phyloP scores from a whole-genome alignment of 2,888 invertebrate genomes.

The Chelonus formosanus region DNA sequence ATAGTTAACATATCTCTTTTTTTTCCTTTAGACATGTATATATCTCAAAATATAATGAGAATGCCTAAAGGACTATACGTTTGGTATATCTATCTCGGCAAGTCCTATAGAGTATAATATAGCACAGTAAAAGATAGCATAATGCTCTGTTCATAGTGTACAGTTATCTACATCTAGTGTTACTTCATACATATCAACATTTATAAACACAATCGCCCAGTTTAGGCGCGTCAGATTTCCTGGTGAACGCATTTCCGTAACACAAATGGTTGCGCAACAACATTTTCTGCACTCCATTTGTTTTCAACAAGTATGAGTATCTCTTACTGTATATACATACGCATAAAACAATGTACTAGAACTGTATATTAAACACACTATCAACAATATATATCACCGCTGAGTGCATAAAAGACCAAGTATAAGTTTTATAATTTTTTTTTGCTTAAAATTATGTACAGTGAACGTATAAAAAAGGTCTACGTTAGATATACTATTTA shows the following conservation, averaged over 20 bases:
- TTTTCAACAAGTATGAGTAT: background rate
- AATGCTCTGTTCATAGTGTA: background rate
- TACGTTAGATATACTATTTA: too few relatives aligned
- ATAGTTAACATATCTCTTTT: too few relatives aligned
- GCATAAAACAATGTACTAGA: background rate
- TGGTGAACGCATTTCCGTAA: slow-evolving; percentile 10
- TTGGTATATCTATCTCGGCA: too few relatives aligned
- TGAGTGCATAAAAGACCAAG: background rate
- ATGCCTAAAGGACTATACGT: too few relatives aligned
- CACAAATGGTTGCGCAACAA: slow-evolving; percentile 9
- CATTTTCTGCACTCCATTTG: slow-evolving; percentile 16
- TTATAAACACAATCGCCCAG: slow-evolving; percentile 7
- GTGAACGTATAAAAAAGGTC: too few relatives aligned
- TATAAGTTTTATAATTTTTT: background rate
- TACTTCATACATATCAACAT: background rate
- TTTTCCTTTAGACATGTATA: too few relatives aligned
- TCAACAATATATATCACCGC: background rate
- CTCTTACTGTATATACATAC: background rate
- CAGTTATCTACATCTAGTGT: background rate
- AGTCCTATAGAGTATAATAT: too few relatives aligned
- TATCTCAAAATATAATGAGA: too few relatives aligned
- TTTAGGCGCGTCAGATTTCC: slow-evolving; percentile 7
- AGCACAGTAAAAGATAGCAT: too few relatives aligned
- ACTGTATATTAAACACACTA: background rate
- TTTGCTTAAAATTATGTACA: background rate